phyloP scores from a whole-genome alignment of 1,140 invertebrate species.

The Tigriopus japonicus region DNA sequence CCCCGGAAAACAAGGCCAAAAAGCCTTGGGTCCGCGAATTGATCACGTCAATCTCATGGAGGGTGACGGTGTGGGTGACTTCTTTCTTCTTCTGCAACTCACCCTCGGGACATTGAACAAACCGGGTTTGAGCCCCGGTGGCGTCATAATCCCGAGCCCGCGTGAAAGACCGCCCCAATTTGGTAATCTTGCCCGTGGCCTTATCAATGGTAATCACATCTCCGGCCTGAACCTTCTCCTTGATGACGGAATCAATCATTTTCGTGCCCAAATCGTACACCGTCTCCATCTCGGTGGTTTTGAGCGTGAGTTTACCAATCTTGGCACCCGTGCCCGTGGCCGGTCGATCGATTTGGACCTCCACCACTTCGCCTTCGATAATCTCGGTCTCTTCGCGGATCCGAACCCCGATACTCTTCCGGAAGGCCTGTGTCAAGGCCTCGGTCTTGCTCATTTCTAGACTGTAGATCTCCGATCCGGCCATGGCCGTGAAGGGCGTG shows the following conservation, averaged over 20 bases:
- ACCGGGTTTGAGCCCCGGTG: conserved; percentile 50
- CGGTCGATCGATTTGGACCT: conserved; percentile 86
- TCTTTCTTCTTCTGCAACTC: conserved; percentile 98
- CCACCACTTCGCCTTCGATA: conserved; percentile 96
- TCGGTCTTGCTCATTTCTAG: conserved; percentile 99
- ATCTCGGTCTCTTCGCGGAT: conserved; percentile 87
- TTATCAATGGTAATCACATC: conserved; percentile 97
- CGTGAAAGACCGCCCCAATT: conserved; percentile 83
- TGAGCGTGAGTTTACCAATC: conserved; percentile 75
- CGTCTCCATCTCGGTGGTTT: conserved; percentile 99
- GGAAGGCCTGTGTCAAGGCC: conserved; percentile 83
- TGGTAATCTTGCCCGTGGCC: conserved; percentile 89
- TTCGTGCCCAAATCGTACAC: conserved; percentile 95
- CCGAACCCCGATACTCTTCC: conserved; percentile 19
- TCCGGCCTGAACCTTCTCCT: conserved; percentile 89
- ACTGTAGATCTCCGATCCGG: conserved; percentile 94
- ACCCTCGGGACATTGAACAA: conserved; percentile 95
- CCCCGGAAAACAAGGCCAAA: conserved; percentile 87
- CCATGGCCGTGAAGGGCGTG: conserved; percentile 95
- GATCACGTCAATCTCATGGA: conserved; percentile 98
- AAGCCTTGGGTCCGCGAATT: conserved; percentile 94
- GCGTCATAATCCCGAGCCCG: conserved; percentile 94
- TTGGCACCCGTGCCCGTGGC: conserved; percentile 75
- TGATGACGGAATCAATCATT: conserved; percentile 92
- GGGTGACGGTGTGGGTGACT: conserved; percentile 89